Evolutionary conservation across 1,140 invertebrate species (phyloP), one percentile per base, ranked within the genome.

Genomic region (Drosophila asahinai): DNA sequence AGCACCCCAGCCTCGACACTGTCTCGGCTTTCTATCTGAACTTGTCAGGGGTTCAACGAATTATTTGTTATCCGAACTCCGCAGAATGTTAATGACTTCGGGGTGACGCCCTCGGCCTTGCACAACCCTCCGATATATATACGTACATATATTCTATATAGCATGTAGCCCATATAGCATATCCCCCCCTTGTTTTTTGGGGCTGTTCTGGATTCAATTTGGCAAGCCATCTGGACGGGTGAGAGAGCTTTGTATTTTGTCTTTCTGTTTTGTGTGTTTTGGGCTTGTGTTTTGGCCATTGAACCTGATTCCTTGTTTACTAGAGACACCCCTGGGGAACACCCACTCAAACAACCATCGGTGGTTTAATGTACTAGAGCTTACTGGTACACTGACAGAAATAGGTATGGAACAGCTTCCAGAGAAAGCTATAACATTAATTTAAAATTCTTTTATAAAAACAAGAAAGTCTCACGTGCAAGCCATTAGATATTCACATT

Each of bases 221-320:
- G 68, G 36, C 71, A 73, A 70, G 54, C 70, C 67, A 73, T 73
- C 54, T 73, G 70, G 66, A 22, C 22, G 66, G 38, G 59, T 60
- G 57, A 47, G 17, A 6, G 12, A 36, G 52, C 33, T 55, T 55
- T 55, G 52, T 55, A 22, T 73, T 72, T 73, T 60, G 67, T 67
- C 52, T 72, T 49, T 49, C 19, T 57, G 33, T 58, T 48, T 57
- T 49, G 51, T 68, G 33, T 68, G 52, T 22, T 45, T 36, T 59
- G 59, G 49, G 38, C 22, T 45, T 66, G 61, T 66, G 62, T 51
- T 60, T 73, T 73, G 71, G 71, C 67, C 71, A 73, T 73, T 73
- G 71, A 73, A 73, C 71, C 68, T 61, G 67, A 36, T 72, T 72
- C 54, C 67, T 58, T 58, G 71, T 71, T 43, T 49, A 38, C 55